Evolutionary conservation across 2,797 vertebrate species (phyloP).

Genomic region (Sebastolobus alascanus): DNA sequence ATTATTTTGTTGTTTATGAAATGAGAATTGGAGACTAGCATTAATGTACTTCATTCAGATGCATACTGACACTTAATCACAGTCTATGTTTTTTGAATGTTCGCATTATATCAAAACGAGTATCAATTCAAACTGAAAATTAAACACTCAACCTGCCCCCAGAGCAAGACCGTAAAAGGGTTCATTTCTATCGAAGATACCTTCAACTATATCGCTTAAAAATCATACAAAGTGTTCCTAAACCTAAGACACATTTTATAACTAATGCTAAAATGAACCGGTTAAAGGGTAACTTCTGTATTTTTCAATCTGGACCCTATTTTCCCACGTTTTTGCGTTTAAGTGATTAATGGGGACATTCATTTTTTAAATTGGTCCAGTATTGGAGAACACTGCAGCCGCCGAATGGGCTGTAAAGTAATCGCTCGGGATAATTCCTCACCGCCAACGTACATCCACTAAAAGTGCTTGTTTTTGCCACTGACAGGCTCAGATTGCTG

Average conservation of each 20-base stretch:
- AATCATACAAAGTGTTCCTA: background rate
- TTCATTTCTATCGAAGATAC: background rate
- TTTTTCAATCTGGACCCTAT: background rate
- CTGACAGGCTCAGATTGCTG: background rate
- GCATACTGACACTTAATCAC: background rate
- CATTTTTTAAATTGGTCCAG: too few species aligned
- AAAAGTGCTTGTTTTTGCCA: background rate
- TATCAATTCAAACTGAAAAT: background rate
- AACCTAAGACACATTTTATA: background rate
- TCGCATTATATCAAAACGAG: background rate
- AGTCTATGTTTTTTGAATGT: background rate
- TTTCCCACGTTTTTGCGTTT: too few species aligned
- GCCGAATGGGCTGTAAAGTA: background rate
- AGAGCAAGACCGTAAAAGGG: background rate
- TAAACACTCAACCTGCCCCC: background rate
- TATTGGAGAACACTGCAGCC: background rate
- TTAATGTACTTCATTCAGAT: background rate
- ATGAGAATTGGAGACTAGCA: background rate
- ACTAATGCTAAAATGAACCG: background rate
- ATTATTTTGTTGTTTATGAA: constrained; percentile 1
- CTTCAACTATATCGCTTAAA: background rate
- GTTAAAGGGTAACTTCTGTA: background rate
- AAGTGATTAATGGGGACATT: too few species aligned
- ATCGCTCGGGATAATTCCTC: background rate
- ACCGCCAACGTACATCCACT: background rate